phyloP scores from a whole-genome alignment of 1,140 invertebrate genomes.

The Monochamus saltuarius region DNA sequence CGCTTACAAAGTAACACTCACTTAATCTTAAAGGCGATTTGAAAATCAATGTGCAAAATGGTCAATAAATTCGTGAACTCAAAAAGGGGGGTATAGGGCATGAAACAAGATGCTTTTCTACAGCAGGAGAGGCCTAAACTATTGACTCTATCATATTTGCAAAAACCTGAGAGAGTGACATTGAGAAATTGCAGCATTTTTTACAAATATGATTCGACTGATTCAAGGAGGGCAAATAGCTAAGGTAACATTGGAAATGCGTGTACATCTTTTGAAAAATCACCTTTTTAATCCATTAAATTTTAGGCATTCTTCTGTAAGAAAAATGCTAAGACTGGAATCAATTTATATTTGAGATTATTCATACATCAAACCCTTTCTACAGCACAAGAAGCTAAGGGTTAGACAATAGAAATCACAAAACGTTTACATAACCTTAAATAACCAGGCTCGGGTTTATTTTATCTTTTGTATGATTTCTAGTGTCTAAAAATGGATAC shows the following conservation, averaged over 20 bases:
- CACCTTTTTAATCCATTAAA: constrained; percentile 37
- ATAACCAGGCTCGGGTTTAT: no score
- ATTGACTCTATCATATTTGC: constrained; percentile 25
- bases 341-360: constrained; percentile 39
- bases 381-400: no score
- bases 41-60: constrained; percentile 20
- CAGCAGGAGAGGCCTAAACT: constrained; percentile 31
- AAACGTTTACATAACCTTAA: no score
- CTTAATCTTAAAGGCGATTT: constrained; percentile 23
- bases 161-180: constrained; percentile 15
- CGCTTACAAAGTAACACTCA: constrained; percentile 14
- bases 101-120: constrained; percentile 36
- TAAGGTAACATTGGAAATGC: constrained; percentile 55
- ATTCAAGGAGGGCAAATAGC: constrained; percentile 42
- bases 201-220: constrained; percentile 38
- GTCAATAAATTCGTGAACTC: constrained; percentile 13
- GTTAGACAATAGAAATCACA: no score
- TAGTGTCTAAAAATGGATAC: no score
- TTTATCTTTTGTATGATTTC: no score
- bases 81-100: not conserved
- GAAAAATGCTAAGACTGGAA: constrained; percentile 33
- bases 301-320: constrained; percentile 27
- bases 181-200: constrained; percentile 13
- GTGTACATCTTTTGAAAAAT: constrained; percentile 36
- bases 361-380: not conserved